These are phyloP conservation scores for Agonopterix arenella DNA, from an alignment of 2,888 invertebrate genomes.

Conservation along the genomic window DNA sequence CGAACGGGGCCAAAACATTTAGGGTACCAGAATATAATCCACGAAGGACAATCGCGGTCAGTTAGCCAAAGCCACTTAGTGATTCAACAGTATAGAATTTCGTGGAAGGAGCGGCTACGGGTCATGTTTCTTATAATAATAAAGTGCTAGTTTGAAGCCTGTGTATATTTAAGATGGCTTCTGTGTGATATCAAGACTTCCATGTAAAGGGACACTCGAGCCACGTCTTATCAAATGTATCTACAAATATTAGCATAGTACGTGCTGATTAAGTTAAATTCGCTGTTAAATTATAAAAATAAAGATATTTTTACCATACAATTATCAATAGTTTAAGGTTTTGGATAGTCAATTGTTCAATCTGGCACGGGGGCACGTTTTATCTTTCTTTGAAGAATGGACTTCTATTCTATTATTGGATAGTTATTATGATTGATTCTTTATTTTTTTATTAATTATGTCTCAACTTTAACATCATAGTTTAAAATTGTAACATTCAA, in stretches of 20 bases:
- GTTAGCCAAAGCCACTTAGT: constrained; percentile 32
- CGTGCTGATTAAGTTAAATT: background rate
- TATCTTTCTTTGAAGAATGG: no score
- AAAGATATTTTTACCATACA: no score
- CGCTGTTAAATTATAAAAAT: no score
- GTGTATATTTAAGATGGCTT: constrained; percentile 8
- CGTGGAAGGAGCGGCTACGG: constrained; percentile 30
- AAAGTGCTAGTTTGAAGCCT: constrained; percentile 13
- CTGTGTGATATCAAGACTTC: constrained; percentile 4
- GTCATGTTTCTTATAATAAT: constrained; percentile 34
- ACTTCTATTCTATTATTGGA: no score
- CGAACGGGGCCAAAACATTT: constrained; percentile 3
- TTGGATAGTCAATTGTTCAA: no score
- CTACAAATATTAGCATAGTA: background rate
- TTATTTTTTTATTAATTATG: no score
- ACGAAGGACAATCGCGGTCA: constrained; percentile 24
- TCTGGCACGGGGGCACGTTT: no score
- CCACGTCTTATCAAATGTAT: background rate
- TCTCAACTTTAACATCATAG: no score
- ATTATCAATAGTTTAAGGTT: no score
- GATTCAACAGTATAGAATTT: constrained; percentile 38
- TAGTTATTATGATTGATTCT: no score
- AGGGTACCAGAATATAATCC: constrained; percentile 14
- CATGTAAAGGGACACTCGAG: background rate
- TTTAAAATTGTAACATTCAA: no score